phyloP scores from a whole-genome alignment of 1,140 invertebrate genomes.

The Lethocerus indicus region DNA sequence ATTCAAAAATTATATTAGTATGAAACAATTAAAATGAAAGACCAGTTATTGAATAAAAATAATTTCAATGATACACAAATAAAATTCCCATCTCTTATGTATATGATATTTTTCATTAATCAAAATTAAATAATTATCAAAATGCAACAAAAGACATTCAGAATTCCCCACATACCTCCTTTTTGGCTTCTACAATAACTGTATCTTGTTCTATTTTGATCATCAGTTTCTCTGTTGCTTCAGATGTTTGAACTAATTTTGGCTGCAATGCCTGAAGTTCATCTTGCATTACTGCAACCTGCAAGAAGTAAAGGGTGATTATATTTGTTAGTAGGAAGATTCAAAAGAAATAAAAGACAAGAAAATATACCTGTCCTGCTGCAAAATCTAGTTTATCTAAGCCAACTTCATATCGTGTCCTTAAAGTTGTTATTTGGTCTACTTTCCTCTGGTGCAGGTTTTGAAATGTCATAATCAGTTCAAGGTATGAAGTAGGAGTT shows the following conservation, averaged over 20 bases:
- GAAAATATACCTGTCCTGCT: slow-evolving; percentile 23
- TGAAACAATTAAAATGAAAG: too few relatives aligned
- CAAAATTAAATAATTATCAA: too few relatives aligned
- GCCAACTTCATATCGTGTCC: slow-evolving; percentile 62
- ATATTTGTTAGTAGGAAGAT: not conserved
- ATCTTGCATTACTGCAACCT: slow-evolving; percentile 64
- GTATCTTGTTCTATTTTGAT: slow-evolving; percentile 75
- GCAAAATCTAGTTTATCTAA: slow-evolving; percentile 73
- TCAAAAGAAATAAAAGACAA: not conserved
- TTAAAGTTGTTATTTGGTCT: slow-evolving; percentile 54
- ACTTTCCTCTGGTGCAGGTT: slow-evolving; percentile 34
- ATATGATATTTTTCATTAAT: too few relatives aligned
- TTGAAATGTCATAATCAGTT: slow-evolving; percentile 29
- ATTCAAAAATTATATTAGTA: too few relatives aligned
- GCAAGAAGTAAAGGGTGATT: slow-evolving; percentile 21
- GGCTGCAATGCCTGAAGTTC: slow-evolving; percentile 70
- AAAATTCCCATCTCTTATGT: too few relatives aligned
- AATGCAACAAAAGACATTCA: too few relatives aligned
- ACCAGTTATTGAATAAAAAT: too few relatives aligned
- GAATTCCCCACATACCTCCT: too few relatives aligned
- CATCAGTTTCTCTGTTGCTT: slow-evolving; percentile 69
- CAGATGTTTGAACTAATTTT: slow-evolving; percentile 65
- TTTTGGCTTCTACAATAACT: slow-evolving; percentile 73
- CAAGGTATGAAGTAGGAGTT: slow-evolving; percentile 77
- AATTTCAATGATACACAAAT: too few relatives aligned